phyloP scores from a whole-genome alignment of 2,797 vertebrate species.

The Ctenopoma kingsleyae region DNA sequence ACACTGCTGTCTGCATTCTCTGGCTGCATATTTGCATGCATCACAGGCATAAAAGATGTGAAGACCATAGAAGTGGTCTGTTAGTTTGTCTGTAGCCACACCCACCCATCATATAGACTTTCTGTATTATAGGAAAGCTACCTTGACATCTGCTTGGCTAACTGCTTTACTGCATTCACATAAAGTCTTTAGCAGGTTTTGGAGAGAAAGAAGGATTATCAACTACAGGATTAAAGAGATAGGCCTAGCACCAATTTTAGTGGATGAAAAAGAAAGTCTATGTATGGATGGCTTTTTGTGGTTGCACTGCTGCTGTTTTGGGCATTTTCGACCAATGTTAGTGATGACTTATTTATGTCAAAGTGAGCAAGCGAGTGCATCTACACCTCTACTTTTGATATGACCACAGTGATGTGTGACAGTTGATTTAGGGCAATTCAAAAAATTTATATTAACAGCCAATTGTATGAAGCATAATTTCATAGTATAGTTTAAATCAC shows the following conservation, averaged over 20 bases:
- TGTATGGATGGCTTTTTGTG: conserved; percentile 2
- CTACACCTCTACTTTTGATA: conserved; percentile 8
- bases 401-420: neutral
- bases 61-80: neutral
- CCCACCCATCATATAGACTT: neutral
- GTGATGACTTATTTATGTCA: conserved; percentile 21
- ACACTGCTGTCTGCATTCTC: conserved; percentile 5
- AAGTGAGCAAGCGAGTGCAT: conserved; percentile 17
- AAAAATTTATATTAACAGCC: too few relatives aligned
- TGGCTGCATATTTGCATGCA: conserved; percentile 1
- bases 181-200: conserved; percentile 12
- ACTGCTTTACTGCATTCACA: neutral
- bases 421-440: neutral
- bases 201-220: conserved; percentile 35
- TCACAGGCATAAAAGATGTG: neutral
- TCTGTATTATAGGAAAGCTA: neutral
- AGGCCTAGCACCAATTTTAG: neutral
- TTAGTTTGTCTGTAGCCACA: conserved; percentile 15
- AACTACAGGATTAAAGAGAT: conserved; percentile 33
- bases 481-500: too few relatives aligned
- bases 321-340: neutral
- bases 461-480: too few relatives aligned
- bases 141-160: neutral
- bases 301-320: neutral
- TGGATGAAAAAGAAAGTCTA: conserved; percentile 1